Percentiles rank a stretch among this genome's conserved stretches.
Evolutionary conservation across 2,797 vertebrate species (phyloP).

Genomic region (Pangasius mekongensis): DNA sequence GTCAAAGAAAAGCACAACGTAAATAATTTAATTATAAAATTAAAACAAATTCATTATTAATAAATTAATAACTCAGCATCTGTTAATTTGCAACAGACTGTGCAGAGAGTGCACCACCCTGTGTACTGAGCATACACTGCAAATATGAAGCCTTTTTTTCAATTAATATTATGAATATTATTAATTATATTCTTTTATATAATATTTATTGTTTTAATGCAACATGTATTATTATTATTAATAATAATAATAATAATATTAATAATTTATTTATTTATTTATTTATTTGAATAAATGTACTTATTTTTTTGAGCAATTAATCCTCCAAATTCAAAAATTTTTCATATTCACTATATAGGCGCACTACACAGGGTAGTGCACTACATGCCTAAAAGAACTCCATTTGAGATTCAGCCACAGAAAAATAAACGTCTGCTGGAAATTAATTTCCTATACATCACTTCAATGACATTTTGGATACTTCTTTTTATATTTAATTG

Average conservation of each 20-base stretch:
- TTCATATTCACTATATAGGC: background rate
- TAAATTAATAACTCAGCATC: background rate
- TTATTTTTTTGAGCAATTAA: background rate
- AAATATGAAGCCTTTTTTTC: background rate
- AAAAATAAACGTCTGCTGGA: background rate
- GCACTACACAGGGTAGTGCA: background rate
- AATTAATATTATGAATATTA: background rate
- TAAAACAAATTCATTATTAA: too few species aligned
- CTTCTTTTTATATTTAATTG: background rate
- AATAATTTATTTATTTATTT: too few species aligned
- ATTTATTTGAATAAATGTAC: too few species aligned
- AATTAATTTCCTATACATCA: background rate
- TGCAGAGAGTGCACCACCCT: background rate
- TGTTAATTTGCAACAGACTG: background rate
- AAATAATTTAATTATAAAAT: background rate
- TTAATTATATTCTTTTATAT: background rate
- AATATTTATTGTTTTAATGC: background rate
- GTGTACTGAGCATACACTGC: background rate
- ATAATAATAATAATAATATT: too few species aligned
- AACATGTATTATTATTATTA: too few species aligned
- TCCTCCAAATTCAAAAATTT: background rate
- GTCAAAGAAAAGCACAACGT: background rate
- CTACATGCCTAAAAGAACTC: background rate
- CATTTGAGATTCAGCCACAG: background rate
- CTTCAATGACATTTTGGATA: background rate